These are phyloP conservation scores for Acromyrmex charruanus DNA, from an alignment of 1,140 invertebrate genomes.

Conservation along the genomic window DNA sequence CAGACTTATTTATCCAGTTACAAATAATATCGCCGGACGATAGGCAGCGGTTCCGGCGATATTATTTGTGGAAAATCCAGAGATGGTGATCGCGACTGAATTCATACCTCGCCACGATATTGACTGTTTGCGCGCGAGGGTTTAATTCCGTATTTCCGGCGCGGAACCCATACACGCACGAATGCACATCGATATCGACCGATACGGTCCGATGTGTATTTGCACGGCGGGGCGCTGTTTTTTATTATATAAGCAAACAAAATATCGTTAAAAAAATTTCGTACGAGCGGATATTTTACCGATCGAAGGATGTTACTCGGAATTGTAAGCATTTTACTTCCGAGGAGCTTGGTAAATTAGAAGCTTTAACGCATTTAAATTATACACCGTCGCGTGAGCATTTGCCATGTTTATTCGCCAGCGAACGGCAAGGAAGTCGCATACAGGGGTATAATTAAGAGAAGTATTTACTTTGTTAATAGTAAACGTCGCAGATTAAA, in stretches of 20 bases:
- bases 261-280: constrained; percentile 56
- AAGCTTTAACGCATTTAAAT: constrained; percentile 47
- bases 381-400: constrained; percentile 7
- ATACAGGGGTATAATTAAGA: constrained; percentile 9
- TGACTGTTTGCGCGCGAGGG: constrained; percentile 53
- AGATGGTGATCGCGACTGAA: constrained; percentile 8
- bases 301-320: neutral
- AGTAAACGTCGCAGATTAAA: constrained; percentile 35
- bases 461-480: constrained; percentile 46
- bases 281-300: constrained; percentile 5
- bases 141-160: constrained; percentile 57
- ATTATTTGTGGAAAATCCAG: constrained; percentile 43
- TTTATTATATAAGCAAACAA: constrained; percentile 54
- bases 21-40: constrained; percentile 53
- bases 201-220: constrained; percentile 45
- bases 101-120: constrained; percentile 45
- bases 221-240: constrained; percentile 23
- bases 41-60: constrained; percentile 33
- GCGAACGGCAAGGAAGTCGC: constrained; percentile 7
- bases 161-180: neutral
- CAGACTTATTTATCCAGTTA: constrained; percentile 60
- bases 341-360: constrained; percentile 23
- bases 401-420: neutral
- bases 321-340: constrained; percentile 13
- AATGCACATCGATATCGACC: neutral